These are phyloP conservation scores for Aquatica leii DNA, from an alignment of 2,888 invertebrate genomes.

Conservation along the genomic window DNA sequence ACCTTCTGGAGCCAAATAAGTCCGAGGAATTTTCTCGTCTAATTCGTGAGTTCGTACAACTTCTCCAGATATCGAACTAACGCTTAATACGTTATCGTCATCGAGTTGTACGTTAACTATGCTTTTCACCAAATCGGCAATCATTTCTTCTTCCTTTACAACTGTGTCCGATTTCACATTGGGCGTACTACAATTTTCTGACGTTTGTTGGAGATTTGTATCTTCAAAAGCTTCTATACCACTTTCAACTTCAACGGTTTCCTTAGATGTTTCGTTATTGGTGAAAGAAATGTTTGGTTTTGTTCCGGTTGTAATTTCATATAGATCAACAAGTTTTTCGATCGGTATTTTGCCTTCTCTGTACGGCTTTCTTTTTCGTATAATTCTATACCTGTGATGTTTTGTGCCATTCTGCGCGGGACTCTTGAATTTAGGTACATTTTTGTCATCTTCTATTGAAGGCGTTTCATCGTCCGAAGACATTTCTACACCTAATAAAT, in stretches of 20 bases:
- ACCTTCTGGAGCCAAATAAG: constrained; percentile 54
- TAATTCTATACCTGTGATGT: constrained; percentile 19
- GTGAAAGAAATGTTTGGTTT: constrained; percentile 50
- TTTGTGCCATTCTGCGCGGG: neutral
- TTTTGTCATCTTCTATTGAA: constrained; percentile 52
- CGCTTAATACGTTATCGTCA: constrained; percentile 30
- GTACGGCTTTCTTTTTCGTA: constrained; percentile 12
- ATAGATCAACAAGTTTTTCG: constrained; percentile 51
- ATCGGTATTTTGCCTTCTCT: constrained; percentile 37
- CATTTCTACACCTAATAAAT: constrained; percentile 59
- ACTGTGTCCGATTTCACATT: too few relatives aligned
- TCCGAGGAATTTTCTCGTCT: constrained; percentile 37
- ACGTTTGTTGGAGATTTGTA: constrained; percentile 5
- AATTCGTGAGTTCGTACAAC: constrained; percentile 43
- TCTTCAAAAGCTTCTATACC: constrained; percentile 56
- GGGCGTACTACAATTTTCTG: too few relatives aligned
- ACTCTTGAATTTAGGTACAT: constrained; percentile 15
- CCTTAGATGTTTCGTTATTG: constrained; percentile 40
- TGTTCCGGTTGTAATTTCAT: constrained; percentile 54
- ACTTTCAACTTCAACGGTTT: constrained; percentile 53
- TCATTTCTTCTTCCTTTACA: neutral
- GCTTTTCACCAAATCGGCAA: constrained; percentile 11
- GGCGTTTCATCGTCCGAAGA: constrained; percentile 60
- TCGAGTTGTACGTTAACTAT: constrained; percentile 33
- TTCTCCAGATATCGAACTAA: constrained; percentile 29